Conservation (phyloP, 2,113 vertebrate species). For the Myocastor coypus region DNA sequence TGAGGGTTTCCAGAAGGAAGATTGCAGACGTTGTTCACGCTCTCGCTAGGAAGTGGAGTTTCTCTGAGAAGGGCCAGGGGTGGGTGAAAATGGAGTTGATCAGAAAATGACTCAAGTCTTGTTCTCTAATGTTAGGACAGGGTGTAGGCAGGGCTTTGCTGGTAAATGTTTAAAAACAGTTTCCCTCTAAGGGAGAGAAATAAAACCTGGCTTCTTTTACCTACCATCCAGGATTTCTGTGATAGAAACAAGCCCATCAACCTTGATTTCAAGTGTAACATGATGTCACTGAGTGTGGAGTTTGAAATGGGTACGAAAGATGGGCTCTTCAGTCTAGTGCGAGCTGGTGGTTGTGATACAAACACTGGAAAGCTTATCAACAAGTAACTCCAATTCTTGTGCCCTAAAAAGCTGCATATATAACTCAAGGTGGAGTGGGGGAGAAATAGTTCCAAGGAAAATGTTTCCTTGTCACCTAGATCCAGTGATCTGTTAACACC, state of each 20-base stretch:
- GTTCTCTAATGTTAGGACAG: neutral
- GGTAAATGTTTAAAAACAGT: constrained; percentile 5
- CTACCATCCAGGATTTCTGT: neutral
- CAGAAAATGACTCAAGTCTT: constrained; percentile 20
- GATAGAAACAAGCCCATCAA: neutral
- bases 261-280: neutral
- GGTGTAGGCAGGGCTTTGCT: neutral
- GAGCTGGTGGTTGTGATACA: neutral
- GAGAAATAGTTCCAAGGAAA: neutral
- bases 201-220: neutral
- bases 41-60: neutral
- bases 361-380: neutral
- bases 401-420: neutral
- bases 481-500: neutral
- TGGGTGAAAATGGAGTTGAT: neutral
- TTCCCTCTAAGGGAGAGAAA: neutral
- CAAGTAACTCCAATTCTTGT: neutral
- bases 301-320: neutral
- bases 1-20: constrained; percentile 39
- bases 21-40: neutral
- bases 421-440: neutral
- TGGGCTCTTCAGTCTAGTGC: neutral
- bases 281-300: neutral
- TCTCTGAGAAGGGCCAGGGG: neutral
- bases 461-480: neutral